phyloP scores from a whole-genome alignment of 2,113 vertebrate genomes.

The Telmatochromis bifrenatus region DNA sequence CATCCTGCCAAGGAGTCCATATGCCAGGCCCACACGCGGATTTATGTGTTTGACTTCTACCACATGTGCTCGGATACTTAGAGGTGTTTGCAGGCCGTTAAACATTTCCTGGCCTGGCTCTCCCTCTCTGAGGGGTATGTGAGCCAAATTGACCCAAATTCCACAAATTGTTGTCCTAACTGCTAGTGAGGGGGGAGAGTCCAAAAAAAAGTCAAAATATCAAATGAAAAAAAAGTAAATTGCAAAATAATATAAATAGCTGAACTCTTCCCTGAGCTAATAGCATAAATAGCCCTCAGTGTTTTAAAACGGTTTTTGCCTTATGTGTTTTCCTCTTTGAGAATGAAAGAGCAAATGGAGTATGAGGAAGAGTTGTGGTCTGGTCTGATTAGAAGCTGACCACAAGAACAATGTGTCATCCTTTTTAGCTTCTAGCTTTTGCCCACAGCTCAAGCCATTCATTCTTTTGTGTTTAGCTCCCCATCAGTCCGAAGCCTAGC shows the following conservation, averaged over 20 bases:
- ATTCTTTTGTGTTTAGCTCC: constrained; percentile 11
- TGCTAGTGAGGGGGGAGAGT: neutral
- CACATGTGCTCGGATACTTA: constrained; percentile 46
- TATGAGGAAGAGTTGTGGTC: neutral
- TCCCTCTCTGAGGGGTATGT: constrained; percentile 19
- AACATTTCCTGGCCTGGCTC: constrained; percentile 41
- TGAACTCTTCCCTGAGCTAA: constrained; percentile 13
- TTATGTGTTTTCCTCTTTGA: neutral
- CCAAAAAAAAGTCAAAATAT: neutral
- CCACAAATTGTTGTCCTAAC: constrained; percentile 35
- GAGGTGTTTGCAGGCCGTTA: constrained; percentile 39
- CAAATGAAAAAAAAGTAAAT: neutral
- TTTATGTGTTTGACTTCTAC: constrained; percentile 27
- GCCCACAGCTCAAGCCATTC: neutral
- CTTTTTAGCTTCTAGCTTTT: neutral
- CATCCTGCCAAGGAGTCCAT: neutral
- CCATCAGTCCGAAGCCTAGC: neutral
- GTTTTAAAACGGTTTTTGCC: neutral
- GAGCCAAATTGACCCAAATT: constrained; percentile 23
- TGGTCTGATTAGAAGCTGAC: neutral
- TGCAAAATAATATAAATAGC: neutral
- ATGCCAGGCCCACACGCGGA: neutral
- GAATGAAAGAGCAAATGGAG: neutral
- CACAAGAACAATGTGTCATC: neutral
- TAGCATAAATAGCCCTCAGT: constrained; percentile 30